Evolutionary conservation across 2,888 invertebrate genomes (phyloP), one percentile per base, ranked within the genome.

Genomic region (Lottia gigantea): DNA sequence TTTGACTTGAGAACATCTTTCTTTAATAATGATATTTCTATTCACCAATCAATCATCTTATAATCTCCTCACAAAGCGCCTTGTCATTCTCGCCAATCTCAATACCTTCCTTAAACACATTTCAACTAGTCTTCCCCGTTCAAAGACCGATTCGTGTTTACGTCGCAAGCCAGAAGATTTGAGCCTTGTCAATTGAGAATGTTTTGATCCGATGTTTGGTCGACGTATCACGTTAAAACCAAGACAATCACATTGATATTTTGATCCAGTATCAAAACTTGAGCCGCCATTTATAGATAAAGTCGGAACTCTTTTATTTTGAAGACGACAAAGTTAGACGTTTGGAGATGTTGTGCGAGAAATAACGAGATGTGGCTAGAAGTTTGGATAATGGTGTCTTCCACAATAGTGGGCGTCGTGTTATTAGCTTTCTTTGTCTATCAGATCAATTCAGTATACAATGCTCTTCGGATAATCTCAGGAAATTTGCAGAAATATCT

Each of bases 231-330:
- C 55, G 55, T 55, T 55, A 55, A 55, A 19, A 55, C 55, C 55
- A 55, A 55, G 55, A 55, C 55, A 55, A 55, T 55, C 55, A 55
- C 55, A 55, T 55, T 55, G 55, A 55, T 55, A 55, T 55, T 55
- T 55, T 55, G 55, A 55, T 55, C 55, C 55, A 55, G 55, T 55
- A 55, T 55, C 55, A 55, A 55, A 55, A 55, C 55, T 55, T 55
- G 55, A 55, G 55, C 55, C 55, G 55, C 55, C 55, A 23, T 55
- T 55, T 55, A 55, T 55, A 55, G 55, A 55, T 55, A 55, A 55
- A 55, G 55, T 55, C 55, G 55, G 23, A 55, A 55, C 55, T 55
- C 55, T 55, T 55, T 55, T 23, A 23, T 55, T 55, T 55, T 55
- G 55, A 55, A 55, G 23, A 55, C 19, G 55, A 23, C 19, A 23